A percentile compares a stretch with the other conserved stretches of the same genome.
Evolutionary conservation across 2,797 vertebrate species (phyloP).

Genomic region (Coregonus suidteri): DNA sequence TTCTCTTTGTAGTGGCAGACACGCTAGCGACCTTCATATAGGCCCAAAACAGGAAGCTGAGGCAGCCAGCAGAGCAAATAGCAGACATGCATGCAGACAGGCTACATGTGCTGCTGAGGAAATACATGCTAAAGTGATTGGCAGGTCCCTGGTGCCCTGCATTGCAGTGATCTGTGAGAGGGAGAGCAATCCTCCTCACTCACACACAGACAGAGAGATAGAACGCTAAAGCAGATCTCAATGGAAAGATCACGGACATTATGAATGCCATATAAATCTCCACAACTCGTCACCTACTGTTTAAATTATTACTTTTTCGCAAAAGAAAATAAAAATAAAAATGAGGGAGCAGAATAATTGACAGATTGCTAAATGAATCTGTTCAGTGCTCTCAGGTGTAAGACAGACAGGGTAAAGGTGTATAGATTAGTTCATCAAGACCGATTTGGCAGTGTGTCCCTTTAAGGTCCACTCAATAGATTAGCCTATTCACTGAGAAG

Average conservation of each 20-base stretch:
- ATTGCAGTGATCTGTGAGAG: conserved; percentile 22
- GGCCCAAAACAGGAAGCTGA: background rate
- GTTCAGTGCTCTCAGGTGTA: no score
- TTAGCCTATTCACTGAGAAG: background rate
- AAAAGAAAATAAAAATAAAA: background rate
- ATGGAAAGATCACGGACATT: background rate
- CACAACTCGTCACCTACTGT: background rate
- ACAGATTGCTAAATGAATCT: background rate
- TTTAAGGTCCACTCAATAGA: background rate
- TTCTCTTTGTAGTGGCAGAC: background rate
- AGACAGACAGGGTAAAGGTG: background rate
- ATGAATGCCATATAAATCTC: background rate
- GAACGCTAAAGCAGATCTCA: conserved; percentile 49
- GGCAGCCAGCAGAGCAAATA: background rate
- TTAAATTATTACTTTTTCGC: background rate
- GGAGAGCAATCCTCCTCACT: background rate
- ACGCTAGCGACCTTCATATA: background rate
- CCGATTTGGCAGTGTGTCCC: background rate
- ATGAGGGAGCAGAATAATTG: no score
- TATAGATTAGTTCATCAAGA: background rate
- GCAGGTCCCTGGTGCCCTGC: conserved; percentile 47
- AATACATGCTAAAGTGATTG: conserved; percentile 33
- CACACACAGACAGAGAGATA: conserved; percentile 6
- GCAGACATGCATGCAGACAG: conserved; percentile 18
- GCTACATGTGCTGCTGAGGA: background rate